Evolutionary conservation across 1,140 invertebrate species (phyloP).

Genomic region (Proctacanthus coquilletti): DNA sequence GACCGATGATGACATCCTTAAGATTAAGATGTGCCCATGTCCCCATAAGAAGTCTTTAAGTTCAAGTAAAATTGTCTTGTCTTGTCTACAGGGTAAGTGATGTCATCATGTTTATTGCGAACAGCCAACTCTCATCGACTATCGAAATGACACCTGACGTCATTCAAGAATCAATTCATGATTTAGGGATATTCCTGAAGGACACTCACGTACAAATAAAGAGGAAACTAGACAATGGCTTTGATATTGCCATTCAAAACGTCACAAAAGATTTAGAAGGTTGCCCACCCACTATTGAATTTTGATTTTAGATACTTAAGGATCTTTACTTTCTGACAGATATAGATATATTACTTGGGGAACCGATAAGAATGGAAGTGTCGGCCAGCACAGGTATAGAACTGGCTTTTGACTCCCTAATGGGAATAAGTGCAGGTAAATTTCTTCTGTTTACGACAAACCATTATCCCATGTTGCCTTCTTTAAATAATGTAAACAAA

Average conservation of each 20-base stretch:
- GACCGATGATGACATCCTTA: too few species aligned
- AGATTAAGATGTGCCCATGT: too few species aligned
- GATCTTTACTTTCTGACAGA: slow-evolving; percentile 29
- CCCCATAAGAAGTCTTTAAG: too few species aligned
- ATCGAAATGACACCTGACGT: slow-evolving; percentile 36
- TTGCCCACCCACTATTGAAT: too few species aligned
- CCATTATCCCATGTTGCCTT: slow-evolving; percentile 13
- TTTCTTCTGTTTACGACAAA: slow-evolving; percentile 13
- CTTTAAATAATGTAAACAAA: too few species aligned
- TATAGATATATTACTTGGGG: slow-evolving; percentile 43
- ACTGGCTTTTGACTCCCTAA: slow-evolving; percentile 36
- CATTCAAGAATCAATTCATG: slow-evolving; percentile 37
- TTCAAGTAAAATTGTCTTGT: too few species aligned
- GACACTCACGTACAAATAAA: slow-evolving; percentile 41
- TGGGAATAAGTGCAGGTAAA: slow-evolving; percentile 39
- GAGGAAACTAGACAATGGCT: slow-evolving; percentile 39
- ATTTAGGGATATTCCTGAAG: slow-evolving; percentile 39
- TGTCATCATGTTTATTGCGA: slow-evolving; percentile 39
- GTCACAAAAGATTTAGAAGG: slow-evolving; percentile 44
- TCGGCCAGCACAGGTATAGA: slow-evolving; percentile 42
- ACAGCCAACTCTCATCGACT: slow-evolving; percentile 36
- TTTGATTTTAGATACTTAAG: background rate
- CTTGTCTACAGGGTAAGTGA: slow-evolving; percentile 27
- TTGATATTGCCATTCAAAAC: slow-evolving; percentile 40
- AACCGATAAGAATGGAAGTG: slow-evolving; percentile 42